These are phyloP conservation scores for Cryptus armator DNA, from an alignment of 2,888 invertebrate species.

Conservation along the genomic window DNA sequence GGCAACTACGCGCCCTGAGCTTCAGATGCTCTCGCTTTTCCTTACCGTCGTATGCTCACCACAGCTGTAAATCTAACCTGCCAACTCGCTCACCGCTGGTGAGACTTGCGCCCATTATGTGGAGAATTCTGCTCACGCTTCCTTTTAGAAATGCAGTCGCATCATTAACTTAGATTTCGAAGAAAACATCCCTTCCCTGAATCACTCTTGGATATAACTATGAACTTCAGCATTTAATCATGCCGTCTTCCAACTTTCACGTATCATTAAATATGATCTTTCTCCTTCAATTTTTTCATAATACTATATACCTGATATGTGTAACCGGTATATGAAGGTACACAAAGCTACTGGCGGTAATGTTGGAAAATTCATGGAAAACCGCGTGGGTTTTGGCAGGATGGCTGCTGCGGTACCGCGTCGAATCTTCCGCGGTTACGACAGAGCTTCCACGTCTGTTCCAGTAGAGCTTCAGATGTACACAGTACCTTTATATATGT, in stretches of 20 bases:
- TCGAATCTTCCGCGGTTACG: slow-evolving; percentile 74
- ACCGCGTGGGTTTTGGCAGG: slow-evolving; percentile 42
- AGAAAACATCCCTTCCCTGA: neutral
- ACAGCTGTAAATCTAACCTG: slow-evolving; percentile 54
- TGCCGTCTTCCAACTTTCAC: neutral
- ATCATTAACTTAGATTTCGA: slow-evolving; percentile 16
- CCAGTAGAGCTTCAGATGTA: slow-evolving; percentile 29
- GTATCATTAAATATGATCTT: no score
- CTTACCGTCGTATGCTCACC: slow-evolving; percentile 22
- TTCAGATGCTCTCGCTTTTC: slow-evolving; percentile 18
- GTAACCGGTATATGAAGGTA: neutral
- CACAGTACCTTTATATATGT: slow-evolving; percentile 27
- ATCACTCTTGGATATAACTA: neutral
- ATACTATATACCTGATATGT: neutral
- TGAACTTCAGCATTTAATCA: neutral
- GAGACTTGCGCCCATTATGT: slow-evolving; percentile 33
- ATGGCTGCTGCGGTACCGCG: slow-evolving; percentile 70
- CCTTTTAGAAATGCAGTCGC: slow-evolving; percentile 1
- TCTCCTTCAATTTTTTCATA: no score
- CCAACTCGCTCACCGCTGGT: slow-evolving; percentile 35
- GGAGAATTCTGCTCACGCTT: neutral
- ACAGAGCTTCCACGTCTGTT: slow-evolving; percentile 65
- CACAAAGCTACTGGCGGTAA: slow-evolving; percentile 25
- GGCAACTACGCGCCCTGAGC: neutral
- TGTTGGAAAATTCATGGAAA: slow-evolving; percentile 54